A percentile compares a stretch with the other conserved stretches of the same genome.
These are phyloP conservation scores for Lerema accius DNA, from an alignment of 1,140 invertebrate genomes.

Conservation along the genomic window DNA sequence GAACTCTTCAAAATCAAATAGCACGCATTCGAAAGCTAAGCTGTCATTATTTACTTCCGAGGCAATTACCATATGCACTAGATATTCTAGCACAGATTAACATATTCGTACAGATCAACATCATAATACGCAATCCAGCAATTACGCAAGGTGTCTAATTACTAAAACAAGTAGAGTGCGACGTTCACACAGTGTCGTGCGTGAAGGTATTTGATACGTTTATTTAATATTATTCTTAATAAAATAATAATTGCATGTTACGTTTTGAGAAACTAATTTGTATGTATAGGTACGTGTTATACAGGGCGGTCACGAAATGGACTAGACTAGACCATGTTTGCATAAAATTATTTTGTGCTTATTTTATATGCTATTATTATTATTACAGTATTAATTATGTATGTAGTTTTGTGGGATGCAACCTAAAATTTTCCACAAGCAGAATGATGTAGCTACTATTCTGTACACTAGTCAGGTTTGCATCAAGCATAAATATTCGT, in stretches of 20 bases:
- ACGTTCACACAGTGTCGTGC: constrained; percentile 42
- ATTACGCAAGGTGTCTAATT: constrained; percentile 39
- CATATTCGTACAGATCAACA: constrained; percentile 2
- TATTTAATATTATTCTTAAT: constrained; percentile 5
- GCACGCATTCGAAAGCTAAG: not conserved
- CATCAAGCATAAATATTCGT: too few relatives aligned
- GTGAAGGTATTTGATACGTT: constrained; percentile 25
- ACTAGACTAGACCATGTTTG: not conserved
- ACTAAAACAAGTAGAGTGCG: constrained; percentile 40
- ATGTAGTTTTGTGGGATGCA: too few relatives aligned
- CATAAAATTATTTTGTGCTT: too few relatives aligned
- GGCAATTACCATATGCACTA: not conserved
- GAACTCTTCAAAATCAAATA: not conserved
- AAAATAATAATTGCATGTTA: constrained; percentile 22
- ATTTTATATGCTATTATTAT: too few relatives aligned
- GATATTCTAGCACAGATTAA: not conserved
- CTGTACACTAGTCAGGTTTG: too few relatives aligned
- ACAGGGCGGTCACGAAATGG: not conserved
- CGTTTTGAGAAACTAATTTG: constrained; percentile 20
- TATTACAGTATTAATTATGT: too few relatives aligned
- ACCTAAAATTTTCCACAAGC: too few relatives aligned
- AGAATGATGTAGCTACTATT: too few relatives aligned
- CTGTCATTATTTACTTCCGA: not conserved
- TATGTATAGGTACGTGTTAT: constrained; percentile 8
- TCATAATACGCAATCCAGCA: constrained; percentile 20